Percentiles rank a stretch among this genome's conserved stretches.
Conservation (phyloP, 2,797 vertebrate species). For the Trematomus bernacchii region DNA sequence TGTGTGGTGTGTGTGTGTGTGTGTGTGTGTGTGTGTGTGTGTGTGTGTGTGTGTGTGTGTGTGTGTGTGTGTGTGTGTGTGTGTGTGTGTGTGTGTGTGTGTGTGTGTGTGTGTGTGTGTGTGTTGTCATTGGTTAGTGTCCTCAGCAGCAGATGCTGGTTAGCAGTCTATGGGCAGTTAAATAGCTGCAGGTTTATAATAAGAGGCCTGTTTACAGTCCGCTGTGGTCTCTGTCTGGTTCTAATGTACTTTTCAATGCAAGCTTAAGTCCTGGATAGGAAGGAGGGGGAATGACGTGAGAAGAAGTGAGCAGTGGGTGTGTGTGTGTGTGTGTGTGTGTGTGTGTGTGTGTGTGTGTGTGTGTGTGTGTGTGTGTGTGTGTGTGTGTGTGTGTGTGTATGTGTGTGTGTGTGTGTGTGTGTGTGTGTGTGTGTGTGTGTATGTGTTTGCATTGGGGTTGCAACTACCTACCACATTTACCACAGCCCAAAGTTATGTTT, state of each 20-base stretch:
- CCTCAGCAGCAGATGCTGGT: slow-evolving; percentile 67
- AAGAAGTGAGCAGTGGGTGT: slow-evolving; percentile 23
- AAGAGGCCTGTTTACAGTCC: slow-evolving; percentile 74
- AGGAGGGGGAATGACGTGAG: slow-evolving; percentile 52
- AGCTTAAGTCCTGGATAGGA: slow-evolving; percentile 63
- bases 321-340: slow-evolving; percentile 15
- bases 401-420: slow-evolving; percentile 11
- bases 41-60: no score
- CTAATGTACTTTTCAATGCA: slow-evolving; percentile 77
- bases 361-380: slow-evolving; percentile 26
- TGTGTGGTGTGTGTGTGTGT: no score
- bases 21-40: slow-evolving; percentile 16
- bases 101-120: slow-evolving; percentile 17
- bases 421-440: slow-evolving; percentile 26
- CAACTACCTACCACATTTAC: neutral
- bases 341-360: slow-evolving; percentile 26
- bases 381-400: slow-evolving; percentile 22
- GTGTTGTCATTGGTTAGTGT: slow-evolving; percentile 32
- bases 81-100: no score
- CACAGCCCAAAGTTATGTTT: neutral
- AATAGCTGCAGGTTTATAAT: slow-evolving; percentile 74
- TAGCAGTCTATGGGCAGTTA: slow-evolving; percentile 55
- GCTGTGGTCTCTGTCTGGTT: slow-evolving; percentile 77
- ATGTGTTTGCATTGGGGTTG: neutral
- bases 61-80: no score